These are phyloP conservation scores for Listronotus bonariensis DNA, from an alignment of 1,140 invertebrate genomes.

Conservation along the genomic window DNA sequence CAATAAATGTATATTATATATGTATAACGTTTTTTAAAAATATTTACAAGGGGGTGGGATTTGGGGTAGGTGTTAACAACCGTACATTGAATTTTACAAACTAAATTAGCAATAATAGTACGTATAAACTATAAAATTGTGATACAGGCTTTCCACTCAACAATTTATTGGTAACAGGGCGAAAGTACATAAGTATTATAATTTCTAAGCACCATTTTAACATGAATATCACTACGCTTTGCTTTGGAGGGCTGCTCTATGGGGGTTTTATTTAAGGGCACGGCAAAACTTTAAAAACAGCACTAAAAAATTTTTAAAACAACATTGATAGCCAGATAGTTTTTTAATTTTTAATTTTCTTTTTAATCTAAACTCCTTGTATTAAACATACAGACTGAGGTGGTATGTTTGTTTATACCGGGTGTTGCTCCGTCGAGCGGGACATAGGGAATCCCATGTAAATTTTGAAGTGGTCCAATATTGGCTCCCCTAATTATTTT, in stretches of 20 bases:
- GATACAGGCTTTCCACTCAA: slow-evolving; percentile 27
- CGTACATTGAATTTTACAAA: slow-evolving; percentile 24
- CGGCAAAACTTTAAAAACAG: no score
- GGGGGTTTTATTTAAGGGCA: background rate
- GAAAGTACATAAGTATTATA: slow-evolving; percentile 10
- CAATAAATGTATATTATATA: slow-evolving; percentile 27
- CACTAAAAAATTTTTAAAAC: no score
- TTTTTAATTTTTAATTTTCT: no score
- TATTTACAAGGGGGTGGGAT: slow-evolving; percentile 16
- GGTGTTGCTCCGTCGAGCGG: no score
- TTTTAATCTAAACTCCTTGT: no score
- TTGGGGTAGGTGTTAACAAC: slow-evolving; percentile 19
- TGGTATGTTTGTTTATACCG: no score
- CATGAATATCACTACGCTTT: slow-evolving; percentile 35
- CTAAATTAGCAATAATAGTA: slow-evolving; percentile 20
- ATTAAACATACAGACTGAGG: no score
- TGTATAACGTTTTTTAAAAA: slow-evolving; percentile 24
- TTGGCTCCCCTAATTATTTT: no score
- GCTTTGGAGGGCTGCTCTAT: slow-evolving; percentile 30
- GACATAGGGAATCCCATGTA: no score
- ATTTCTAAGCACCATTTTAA: slow-evolving; percentile 35
- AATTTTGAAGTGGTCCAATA: no score
- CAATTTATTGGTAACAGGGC: slow-evolving; percentile 23
- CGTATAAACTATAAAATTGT: slow-evolving; percentile 37
- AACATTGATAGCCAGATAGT: no score